Percentiles rank a stretch among this genome's conserved stretches.
Evolutionary conservation across 2,888 invertebrate species (phyloP).

Genomic region (Andrena fulva): DNA sequence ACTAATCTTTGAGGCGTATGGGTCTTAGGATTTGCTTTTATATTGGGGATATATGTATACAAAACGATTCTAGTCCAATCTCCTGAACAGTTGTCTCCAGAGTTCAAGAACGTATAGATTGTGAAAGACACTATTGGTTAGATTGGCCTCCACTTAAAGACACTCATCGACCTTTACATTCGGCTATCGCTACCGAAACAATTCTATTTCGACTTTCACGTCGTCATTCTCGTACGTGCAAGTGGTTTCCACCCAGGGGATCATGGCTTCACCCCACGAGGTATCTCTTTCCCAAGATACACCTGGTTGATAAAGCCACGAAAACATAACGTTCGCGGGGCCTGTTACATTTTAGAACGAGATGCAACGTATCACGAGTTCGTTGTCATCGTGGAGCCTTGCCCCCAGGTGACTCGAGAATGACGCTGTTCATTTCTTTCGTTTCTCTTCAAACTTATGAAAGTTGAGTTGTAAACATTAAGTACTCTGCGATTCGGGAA

Average conservation of each 20-base stretch:
- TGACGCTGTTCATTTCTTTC: slow-evolving; percentile 43
- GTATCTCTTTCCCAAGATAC: slow-evolving; percentile 70
- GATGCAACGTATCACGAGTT: slow-evolving; percentile 50
- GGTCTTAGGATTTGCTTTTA: no score
- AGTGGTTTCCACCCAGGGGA: slow-evolving; percentile 59
- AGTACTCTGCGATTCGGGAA: no score
- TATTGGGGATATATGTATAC: no score
- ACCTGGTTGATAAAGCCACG: slow-evolving; percentile 64
- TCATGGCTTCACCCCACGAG: slow-evolving; percentile 59
- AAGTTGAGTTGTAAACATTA: neutral
- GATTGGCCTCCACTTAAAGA: neutral
- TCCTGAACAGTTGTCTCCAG: neutral
- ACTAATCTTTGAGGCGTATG: neutral
- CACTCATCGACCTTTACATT: neutral
- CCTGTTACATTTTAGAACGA: slow-evolving; percentile 71
- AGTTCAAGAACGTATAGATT: neutral
- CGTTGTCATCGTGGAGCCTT: slow-evolving; percentile 38
- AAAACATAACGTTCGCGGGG: slow-evolving; percentile 64
- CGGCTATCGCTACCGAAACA: slow-evolving; percentile 21
- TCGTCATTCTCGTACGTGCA: slow-evolving; percentile 63
- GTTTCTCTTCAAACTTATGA: slow-evolving; percentile 18
- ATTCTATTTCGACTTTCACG: slow-evolving; percentile 60
- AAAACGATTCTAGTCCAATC: no score
- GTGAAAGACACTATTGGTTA: no score
- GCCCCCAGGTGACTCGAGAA: slow-evolving; percentile 28